Evolutionary conservation across 2,797 vertebrate species (phyloP).

Genomic region (Myotis daubentonii): DNA sequence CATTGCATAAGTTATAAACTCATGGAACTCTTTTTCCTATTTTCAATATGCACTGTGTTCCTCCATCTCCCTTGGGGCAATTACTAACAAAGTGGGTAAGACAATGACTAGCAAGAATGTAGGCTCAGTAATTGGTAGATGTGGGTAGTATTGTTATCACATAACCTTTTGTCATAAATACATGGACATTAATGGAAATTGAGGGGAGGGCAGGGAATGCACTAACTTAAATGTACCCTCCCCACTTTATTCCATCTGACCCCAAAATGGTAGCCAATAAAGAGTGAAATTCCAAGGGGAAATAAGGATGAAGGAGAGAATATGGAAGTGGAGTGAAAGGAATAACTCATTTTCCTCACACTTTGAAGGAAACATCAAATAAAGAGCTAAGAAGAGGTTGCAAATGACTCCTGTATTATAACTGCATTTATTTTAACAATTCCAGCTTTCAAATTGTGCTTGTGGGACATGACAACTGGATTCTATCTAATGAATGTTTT

Average conservation of each 20-base stretch:
- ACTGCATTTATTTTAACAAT: background rate
- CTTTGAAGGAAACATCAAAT: background rate
- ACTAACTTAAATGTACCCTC: accelerated
- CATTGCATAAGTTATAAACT: background rate
- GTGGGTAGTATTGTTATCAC: too few relatives aligned
- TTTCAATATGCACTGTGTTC: background rate
- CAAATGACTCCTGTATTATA: background rate
- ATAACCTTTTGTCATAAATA: background rate
- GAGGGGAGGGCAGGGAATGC: background rate
- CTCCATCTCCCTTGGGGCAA: background rate
- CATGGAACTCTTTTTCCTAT: background rate
- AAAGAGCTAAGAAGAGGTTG: background rate
- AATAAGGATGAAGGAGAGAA: background rate
- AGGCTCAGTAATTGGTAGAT: background rate
- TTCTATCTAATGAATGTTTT: background rate
- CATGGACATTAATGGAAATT: background rate
- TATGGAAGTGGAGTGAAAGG: background rate
- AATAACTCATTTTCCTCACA: background rate
- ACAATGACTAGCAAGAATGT: background rate
- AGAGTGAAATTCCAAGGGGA: background rate
- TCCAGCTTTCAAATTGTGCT: background rate
- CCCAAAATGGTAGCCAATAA: background rate
- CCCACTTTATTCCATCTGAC: background rate
- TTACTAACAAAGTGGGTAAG: background rate
- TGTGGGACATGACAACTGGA: background rate